These are phyloP conservation scores for Eutrigla gurnardus DNA, from an alignment of 2,797 vertebrate species.

Conservation along the genomic window DNA sequence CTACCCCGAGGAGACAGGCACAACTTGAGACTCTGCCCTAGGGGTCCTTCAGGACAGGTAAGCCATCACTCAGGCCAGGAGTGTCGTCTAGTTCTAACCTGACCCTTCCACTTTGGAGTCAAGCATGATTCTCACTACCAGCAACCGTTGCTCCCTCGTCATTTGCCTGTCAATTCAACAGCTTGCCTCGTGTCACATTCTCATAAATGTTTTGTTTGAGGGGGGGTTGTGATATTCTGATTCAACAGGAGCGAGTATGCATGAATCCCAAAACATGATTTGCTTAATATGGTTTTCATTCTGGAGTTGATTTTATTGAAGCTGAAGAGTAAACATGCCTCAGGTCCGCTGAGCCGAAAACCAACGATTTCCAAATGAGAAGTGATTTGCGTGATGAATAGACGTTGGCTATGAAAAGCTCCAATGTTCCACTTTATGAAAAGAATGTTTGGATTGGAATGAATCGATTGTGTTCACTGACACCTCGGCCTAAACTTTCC, in stretches of 20 bases:
- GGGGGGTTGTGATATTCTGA: background rate
- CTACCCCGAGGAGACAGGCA: conserved; percentile 68
- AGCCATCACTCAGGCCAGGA: conserved; percentile 61
- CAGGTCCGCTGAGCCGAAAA: background rate
- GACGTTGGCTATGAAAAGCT: background rate
- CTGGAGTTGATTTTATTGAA: conserved; percentile 2
- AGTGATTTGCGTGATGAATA: background rate
- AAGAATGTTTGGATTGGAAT: background rate
- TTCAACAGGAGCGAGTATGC: background rate
- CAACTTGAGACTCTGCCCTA: conserved; percentile 58
- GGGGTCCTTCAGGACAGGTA: conserved; percentile 76
- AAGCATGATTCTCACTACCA: conserved; percentile 33
- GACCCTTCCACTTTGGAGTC: conserved; percentile 43
- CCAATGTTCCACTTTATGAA: conserved; percentile 5
- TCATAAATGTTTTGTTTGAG: background rate
- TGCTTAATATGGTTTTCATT: background rate
- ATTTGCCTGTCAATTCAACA: conserved; percentile 16
- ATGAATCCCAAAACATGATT: background rate
- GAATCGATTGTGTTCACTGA: conserved; percentile 14
- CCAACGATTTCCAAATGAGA: conserved; percentile 8
- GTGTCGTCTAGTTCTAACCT: conserved; percentile 37
- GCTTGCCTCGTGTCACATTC: background rate
- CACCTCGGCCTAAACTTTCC: conserved; percentile 38
- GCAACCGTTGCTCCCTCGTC: background rate
- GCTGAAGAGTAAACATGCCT: conserved; percentile 12